Evolutionary conservation across 2,888 invertebrate species (phyloP).

Genomic region (Eremobia ochroleuca): DNA sequence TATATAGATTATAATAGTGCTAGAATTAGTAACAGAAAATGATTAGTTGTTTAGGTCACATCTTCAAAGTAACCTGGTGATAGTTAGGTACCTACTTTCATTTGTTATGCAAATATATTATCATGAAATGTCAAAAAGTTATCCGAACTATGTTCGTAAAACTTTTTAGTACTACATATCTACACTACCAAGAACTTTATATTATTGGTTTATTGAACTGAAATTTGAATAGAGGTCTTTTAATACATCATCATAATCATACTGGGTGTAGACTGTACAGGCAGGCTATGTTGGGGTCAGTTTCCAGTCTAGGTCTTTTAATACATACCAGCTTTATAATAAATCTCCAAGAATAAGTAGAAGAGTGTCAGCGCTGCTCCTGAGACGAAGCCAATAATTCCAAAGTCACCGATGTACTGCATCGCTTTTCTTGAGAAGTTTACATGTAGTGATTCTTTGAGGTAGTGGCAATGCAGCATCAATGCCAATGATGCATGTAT

Average conservation of each 20-base stretch:
- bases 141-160: constrained; percentile 5
- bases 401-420: constrained; percentile 87
- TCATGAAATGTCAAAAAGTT: constrained; percentile 39
- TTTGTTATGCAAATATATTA: not conserved
- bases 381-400: constrained; percentile 86
- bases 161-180: not conserved
- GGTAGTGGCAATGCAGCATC: constrained; percentile 85
- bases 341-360: constrained; percentile 85
- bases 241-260: constrained; percentile 60
- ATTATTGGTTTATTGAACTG: not conserved
- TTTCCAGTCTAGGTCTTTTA: not conserved
- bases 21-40: not conserved
- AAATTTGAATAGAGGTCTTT: no score
- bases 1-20: not conserved
- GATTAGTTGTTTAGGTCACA: not conserved
- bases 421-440: constrained; percentile 89
- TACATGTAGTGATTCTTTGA: constrained; percentile 85
- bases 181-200: not conserved
- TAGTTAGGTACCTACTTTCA: not conserved
- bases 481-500: constrained; percentile 82
- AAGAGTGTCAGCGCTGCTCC: constrained; percentile 86
- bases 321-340: constrained; percentile 84
- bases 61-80: not conserved
- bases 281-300: no score
- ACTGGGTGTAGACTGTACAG: no score